Base-by-base conservation (phyloP, 1,140 invertebrate genomes). In the Heliconius himera region DNA sequence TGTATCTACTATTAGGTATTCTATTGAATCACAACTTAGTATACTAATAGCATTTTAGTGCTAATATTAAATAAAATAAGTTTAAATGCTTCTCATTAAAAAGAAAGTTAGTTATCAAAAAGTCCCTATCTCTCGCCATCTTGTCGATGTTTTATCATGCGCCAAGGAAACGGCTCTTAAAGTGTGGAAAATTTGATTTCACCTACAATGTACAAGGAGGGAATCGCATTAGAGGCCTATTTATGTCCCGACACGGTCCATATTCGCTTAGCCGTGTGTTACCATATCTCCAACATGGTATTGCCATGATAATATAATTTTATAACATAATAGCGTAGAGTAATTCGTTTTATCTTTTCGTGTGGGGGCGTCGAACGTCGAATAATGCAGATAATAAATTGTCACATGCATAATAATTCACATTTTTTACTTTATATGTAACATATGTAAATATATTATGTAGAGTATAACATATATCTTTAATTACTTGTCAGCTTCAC, bases 61-160 rank as follows among this genome's bases (percentile, higher is more conserved):
- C 26, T 66, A 4, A 66, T 5, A 11, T 4, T n/a, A 13, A 29
- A 66, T 29, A 66, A 29, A 66, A 66, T 3, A 9, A 11, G 4
- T 66, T 66, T 66, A 26, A 66, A 66, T 16, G 26, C 9, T 29
- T 66, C 11, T 66, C 51, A 56, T 72, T 74, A 54, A 78, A 76
- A 70, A 66, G 72, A 36, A 77, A 36, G 41, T 49, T 81, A 72
- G 76, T 81, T 77, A 77, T 71, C 29, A 71, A 80, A 73, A 41
- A 78, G 76, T 60, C 70, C 66, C 54, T 76, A 77, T 78, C 77
- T 76, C 84, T 79, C 86, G 86, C 84, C 86, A 87, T 86, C 83
- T 86, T 87, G 84, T 83, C 81, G 79, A 82, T 82, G 78, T 84
- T 84, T 82, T 81, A 85, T 84, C 81, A 82, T 84, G 83, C 85